These are phyloP conservation scores for Listronotus oregonensis DNA, from an alignment of 1,140 invertebrate genomes.

Conservation along the genomic window DNA sequence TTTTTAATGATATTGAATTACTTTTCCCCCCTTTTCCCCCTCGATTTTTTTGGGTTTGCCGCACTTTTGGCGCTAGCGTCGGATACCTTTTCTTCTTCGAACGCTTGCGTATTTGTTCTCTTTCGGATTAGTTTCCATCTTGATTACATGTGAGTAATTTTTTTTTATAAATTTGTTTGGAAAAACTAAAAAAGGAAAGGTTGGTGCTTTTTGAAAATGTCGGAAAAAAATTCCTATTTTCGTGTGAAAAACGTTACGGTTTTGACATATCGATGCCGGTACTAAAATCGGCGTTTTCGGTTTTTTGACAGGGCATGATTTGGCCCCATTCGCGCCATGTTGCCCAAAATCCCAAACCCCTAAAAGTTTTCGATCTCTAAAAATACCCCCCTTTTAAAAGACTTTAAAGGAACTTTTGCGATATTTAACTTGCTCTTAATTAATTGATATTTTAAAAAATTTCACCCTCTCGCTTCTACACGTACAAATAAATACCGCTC, in stretches of 20 bases:
- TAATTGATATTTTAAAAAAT: neutral
- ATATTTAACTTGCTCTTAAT: neutral
- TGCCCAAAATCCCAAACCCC: slow-evolving; percentile 42
- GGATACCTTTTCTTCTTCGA: slow-evolving; percentile 14
- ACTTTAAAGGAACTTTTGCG: neutral
- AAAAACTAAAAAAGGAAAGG: slow-evolving; percentile 4
- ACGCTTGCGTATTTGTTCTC: slow-evolving; percentile 49
- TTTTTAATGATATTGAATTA: no score
- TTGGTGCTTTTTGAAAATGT: slow-evolving; percentile 9
- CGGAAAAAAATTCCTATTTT: slow-evolving; percentile 7
- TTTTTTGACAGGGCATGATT: slow-evolving; percentile 51
- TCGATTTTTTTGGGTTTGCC: slow-evolving; percentile 13
- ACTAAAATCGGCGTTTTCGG: slow-evolving; percentile 18
- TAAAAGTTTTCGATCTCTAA: slow-evolving; percentile 11
- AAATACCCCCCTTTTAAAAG: neutral
- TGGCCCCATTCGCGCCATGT: slow-evolving; percentile 55
- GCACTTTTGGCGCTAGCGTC: slow-evolving; percentile 29
- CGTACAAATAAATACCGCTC: slow-evolving; percentile 5
- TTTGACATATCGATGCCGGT: slow-evolving; percentile 4
- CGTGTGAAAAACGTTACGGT: neutral
- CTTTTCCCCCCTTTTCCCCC: no score
- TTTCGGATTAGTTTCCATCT: slow-evolving; percentile 68
- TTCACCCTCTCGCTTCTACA: neutral
- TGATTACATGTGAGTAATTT: slow-evolving; percentile 66
- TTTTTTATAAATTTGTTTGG: slow-evolving; percentile 32